These are phyloP conservation scores for rat (Rattus norvegicus) DNA, from an alignment of 2,113 vertebrate genomes.

Conservation along the genomic window DNA sequence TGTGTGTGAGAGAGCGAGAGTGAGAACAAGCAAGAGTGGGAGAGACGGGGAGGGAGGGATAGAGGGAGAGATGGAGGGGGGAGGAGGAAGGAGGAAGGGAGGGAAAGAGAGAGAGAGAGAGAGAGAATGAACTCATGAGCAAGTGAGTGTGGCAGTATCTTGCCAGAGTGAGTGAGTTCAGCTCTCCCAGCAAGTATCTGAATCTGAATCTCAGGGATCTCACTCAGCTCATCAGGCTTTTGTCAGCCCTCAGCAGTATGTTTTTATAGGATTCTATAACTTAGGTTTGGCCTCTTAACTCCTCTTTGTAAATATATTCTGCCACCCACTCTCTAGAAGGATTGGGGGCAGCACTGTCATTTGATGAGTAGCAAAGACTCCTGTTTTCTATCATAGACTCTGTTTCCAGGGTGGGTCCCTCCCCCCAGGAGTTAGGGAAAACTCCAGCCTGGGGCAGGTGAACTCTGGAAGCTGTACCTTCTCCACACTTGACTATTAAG, in stretches of 20 bases:
- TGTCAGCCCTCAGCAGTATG: not conserved
- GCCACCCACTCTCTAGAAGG: not conserved
- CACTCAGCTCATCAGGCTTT: not conserved
- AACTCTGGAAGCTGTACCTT: constrained; percentile 20
- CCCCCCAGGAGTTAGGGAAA: not conserved
- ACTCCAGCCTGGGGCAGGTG: not conserved
- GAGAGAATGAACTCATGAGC: accelerated
- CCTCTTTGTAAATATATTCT: constrained; percentile 8
- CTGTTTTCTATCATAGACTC: not conserved
- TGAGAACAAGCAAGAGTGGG: too few species aligned
- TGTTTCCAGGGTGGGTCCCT: not conserved
- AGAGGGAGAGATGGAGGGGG: too few species aligned
- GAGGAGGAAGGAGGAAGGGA: not conserved
- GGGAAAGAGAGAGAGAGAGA: not conserved
- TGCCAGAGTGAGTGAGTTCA: not conserved
- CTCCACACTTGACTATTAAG: constrained; percentile 21
- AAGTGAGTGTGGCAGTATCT: not conserved
- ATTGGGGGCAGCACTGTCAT: not conserved
- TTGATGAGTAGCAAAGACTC: not conserved
- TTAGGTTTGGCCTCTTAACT: constrained; percentile 8
- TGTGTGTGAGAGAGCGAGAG: not conserved
- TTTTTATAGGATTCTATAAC: not conserved
- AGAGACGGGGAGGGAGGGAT: not conserved
- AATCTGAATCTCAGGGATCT: not conserved
- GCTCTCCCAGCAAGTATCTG: not conserved